Base-by-base conservation (phyloP, 2,797 vertebrate species). In the Gymnodraco acuticeps region DNA sequence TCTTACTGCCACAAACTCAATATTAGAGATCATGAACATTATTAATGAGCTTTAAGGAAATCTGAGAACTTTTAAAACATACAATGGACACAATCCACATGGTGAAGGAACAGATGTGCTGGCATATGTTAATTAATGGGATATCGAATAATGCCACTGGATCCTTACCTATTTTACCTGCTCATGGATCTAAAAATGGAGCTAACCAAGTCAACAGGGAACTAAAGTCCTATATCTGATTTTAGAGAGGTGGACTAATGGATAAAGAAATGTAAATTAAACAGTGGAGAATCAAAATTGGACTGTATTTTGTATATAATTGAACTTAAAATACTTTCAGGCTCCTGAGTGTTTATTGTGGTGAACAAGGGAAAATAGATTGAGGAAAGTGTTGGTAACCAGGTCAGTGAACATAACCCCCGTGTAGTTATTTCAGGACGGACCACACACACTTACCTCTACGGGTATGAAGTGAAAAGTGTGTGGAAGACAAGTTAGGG, bases 251-350 rank as follows among this genome's bases (percentile, higher is more conserved):
- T 23, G 52, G 77, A 64, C 43, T 54, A 19, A 47, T 65, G 67
- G 70, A 75, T 68, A 64, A 58, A 63, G 43, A 61, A 48, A 73
- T 71, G 71, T 74, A 62, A 79, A 77, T 81, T 59, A 72, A 62
- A 58, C 74, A 80, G 65, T 72, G 41, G 70, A 78, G 5, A 71
- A 67, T 70, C 23, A 42, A n/a, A 55, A 55, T 43, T 5, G 8
- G 51, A 60, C 46, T 52, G 31, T 46, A 23, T 83, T 84, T 82
- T 79, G 42, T 75, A 66, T 46, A 27, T 12, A 70, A 65, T 74
- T 70, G 48, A 72, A 70, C 27, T 73, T 78, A 55, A 63, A 77
- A 42, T 68, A 51, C 38, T n/a, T 71, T 45, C 6, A 75, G 67
- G 53, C 42, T 73, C 58, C 42, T 45, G 52, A 62, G 73, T 61